These are phyloP conservation scores for Acanthoscelides obtectus DNA, from an alignment of 2,888 invertebrate species.

Conservation along the genomic window DNA sequence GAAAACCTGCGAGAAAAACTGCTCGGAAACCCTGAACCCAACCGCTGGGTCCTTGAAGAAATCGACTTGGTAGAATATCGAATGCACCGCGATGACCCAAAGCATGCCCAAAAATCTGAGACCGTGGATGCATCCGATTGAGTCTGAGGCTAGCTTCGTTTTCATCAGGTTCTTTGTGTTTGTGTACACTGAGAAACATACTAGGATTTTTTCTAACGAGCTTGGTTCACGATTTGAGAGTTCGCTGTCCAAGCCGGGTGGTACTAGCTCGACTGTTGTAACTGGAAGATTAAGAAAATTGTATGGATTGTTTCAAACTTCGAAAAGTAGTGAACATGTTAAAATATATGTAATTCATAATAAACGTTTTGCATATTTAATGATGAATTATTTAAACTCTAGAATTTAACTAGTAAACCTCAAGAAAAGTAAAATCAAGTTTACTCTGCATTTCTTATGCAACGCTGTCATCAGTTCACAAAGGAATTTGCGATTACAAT, in stretches of 20 bases:
- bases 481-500: too few relatives aligned
- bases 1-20: constrained; percentile 42
- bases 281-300: constrained; percentile 12
- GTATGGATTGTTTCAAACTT: too few relatives aligned
- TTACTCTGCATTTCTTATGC: too few relatives aligned
- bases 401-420: too few relatives aligned
- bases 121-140: constrained; percentile 49
- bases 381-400: too few relatives aligned
- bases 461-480: too few relatives aligned
- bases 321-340: too few relatives aligned
- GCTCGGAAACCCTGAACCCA: constrained; percentile 40
- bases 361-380: too few relatives aligned
- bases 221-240: constrained; percentile 12
- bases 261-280: constrained; percentile 21
- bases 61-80: constrained; percentile 45
- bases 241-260: constrained; percentile 10
- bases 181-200: constrained; percentile 51
- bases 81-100: constrained; percentile 55
- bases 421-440: too few relatives aligned
- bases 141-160: constrained; percentile 37
- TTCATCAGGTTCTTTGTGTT: constrained; percentile 47
- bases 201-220: constrained; percentile 33
- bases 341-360: too few relatives aligned
- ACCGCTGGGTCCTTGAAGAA: constrained; percentile 43
- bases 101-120: constrained; percentile 53